These are phyloP conservation scores for Chunga burmeisteri DNA, from an alignment of 2,113 vertebrate genomes.

Conservation along the genomic window DNA sequence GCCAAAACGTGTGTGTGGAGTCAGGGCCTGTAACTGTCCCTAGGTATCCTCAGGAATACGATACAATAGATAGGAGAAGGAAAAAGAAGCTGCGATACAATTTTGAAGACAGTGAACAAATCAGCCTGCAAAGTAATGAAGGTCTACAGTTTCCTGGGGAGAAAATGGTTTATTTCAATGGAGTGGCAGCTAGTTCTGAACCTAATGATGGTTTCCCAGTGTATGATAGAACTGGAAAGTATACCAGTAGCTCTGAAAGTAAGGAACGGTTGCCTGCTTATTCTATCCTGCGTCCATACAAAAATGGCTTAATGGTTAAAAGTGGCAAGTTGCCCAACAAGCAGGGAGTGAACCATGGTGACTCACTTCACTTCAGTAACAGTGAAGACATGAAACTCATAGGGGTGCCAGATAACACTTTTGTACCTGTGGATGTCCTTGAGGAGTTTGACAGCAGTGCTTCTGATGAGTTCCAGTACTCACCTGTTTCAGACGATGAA, in stretches of 20 bases:
- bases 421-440: slow-evolving; percentile 45
- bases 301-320: slow-evolving; percentile 87
- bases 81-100: slow-evolving; percentile 78
- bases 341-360: slow-evolving; percentile 52
- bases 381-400: slow-evolving; percentile 18
- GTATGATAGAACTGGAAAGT: neutral
- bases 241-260: neutral
- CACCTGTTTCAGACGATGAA: slow-evolving; percentile 84
- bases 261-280: slow-evolving; percentile 24
- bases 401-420: slow-evolving; percentile 11
- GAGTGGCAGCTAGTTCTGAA: neutral
- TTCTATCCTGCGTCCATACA: slow-evolving; percentile 76
- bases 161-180: neutral
- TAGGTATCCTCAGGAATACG: slow-evolving; percentile 84
- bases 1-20: slow-evolving; percentile 53
- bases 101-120: slow-evolving; percentile 29
- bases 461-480: slow-evolving; percentile 85
- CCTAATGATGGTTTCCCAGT: neutral
- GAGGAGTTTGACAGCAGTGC: slow-evolving; percentile 84
- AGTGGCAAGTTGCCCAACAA: slow-evolving; percentile 77
- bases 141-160: neutral
- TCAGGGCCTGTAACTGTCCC: slow-evolving; percentile 51
- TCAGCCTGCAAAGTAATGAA: neutral
- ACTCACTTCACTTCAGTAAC: slow-evolving; percentile 66
- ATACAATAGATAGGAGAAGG: slow-evolving; percentile 84